These are phyloP conservation scores for Leptodirus hochenwartii DNA, from an alignment of 2,888 invertebrate species.

Conservation along the genomic window DNA sequence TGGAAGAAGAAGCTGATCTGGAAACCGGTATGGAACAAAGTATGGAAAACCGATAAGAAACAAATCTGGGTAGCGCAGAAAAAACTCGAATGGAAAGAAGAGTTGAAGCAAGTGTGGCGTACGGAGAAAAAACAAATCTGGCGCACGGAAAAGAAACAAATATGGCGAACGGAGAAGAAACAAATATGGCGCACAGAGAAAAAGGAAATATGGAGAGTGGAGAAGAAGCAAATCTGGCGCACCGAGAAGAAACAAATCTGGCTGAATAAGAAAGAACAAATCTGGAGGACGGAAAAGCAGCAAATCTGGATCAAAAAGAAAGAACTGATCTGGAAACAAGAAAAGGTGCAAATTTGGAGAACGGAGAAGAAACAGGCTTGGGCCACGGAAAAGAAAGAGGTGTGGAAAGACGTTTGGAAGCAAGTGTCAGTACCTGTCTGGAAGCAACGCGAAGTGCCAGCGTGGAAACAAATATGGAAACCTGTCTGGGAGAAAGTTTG, in stretches of 20 bases:
- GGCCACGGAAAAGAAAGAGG: slow-evolving; percentile 34
- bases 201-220: slow-evolving; percentile 40
- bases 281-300: slow-evolving; percentile 30
- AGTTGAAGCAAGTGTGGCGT: slow-evolving; percentile 49
- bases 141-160: slow-evolving; percentile 36
- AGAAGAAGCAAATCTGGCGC: slow-evolving; percentile 35
- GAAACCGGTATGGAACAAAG: slow-evolving; percentile 50
- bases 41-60: slow-evolving; percentile 37
- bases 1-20: slow-evolving; percentile 53
- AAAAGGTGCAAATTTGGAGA: slow-evolving; percentile 48
- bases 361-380: slow-evolving; percentile 37
- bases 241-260: slow-evolving; percentile 36
- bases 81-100: slow-evolving; percentile 47
- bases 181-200: slow-evolving; percentile 49
- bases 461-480: slow-evolving; percentile 31
- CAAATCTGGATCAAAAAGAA: slow-evolving; percentile 46
- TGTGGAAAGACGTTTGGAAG: slow-evolving; percentile 54
- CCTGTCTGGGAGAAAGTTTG: slow-evolving; percentile 55
- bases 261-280: slow-evolving; percentile 35
- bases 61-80: slow-evolving; percentile 41
- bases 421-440: slow-evolving; percentile 51
- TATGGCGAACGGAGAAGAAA: slow-evolving; percentile 36
- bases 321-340: slow-evolving; percentile 49
- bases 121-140: slow-evolving; percentile 50
- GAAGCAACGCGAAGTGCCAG: slow-evolving; percentile 40